phyloP scores from a whole-genome alignment of 2,888 invertebrate species.

The Drosophila ustulata region DNA sequence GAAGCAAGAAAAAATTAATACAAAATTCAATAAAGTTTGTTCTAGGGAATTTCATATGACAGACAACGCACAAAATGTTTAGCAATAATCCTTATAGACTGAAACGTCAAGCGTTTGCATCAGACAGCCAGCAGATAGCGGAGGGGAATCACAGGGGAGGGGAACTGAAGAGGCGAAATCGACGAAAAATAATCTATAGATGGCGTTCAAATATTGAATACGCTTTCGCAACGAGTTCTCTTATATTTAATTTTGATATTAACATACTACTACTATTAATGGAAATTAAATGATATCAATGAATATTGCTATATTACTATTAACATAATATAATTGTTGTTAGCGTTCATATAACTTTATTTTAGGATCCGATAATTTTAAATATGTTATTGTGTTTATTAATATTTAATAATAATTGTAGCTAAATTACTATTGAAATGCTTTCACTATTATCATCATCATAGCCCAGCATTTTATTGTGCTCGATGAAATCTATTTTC shows the following conservation, averaged over 20 bases:
- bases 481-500: too few relatives aligned
- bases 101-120: constrained; percentile 46
- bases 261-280: too few relatives aligned
- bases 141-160: not conserved
- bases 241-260: not conserved
- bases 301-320: too few relatives aligned
- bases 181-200: not conserved
- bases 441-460: too few relatives aligned
- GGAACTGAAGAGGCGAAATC: not conserved
- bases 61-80: constrained; percentile 41
- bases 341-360: too few relatives aligned
- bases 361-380: too few relatives aligned
- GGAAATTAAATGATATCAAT: too few relatives aligned
- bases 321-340: too few relatives aligned
- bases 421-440: too few relatives aligned
- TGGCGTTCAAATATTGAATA: constrained; percentile 2
- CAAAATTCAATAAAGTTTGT: constrained; percentile 75
- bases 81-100: constrained; percentile 51
- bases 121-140: constrained; percentile 8
- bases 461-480: too few relatives aligned
- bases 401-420: too few relatives aligned
- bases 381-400: too few relatives aligned
- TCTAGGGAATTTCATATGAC: constrained; percentile 70
- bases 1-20: constrained; percentile 64
- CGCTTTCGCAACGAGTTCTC: not conserved